Base-by-base conservation (phyloP, 30 jellyfish, hydroid and myxozoan genomes). In the Chironex yamaguchii region DNA sequence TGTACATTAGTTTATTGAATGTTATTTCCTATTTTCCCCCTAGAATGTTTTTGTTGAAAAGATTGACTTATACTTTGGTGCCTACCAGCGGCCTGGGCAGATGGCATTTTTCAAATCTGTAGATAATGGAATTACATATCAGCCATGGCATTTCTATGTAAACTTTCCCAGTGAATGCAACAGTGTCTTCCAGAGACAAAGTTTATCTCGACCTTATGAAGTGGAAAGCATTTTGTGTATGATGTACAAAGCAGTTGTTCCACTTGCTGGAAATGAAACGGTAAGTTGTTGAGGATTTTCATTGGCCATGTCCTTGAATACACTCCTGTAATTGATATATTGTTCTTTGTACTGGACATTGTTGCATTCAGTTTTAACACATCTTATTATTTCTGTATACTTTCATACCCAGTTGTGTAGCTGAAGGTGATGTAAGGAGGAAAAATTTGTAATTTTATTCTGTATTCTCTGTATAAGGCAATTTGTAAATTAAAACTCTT, bases 1-100 rank as follows among this genome's bases (percentile, higher is more conserved):
- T n/a, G n/a, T n/a, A n/a, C n/a, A n/a, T n/a, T n/a, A n/a, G n/a
- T n/a, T n/a, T n/a, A n/a, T n/a, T n/a, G n/a, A n/a, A n/a, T n/a
- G n/a, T n/a, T n/a, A n/a, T n/a, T n/a, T n/a, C n/a, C n/a, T n/a
- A 34, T 29, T 23, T 34, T 67, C 34, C 62, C 67, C 54, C 4
- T 33, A 84, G 96, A 75, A 49, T 71, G 49, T 77, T 9, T 82
- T 69, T 69, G 89, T 84, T 35, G 48, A 48, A 36, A 78, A 76
- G 29, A 66, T 83, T n/a, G 23, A 74, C 71, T 49, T 91, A 12
- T 23, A 24, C 6, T 91, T 83, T 70, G 96, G 92, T n/a, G 86
- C 92, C 0, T 91, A 75, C 33, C 96, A 77, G 62, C 49, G 97
- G 53, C 97, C 97, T 29, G 97, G 97, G 2, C 97, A 90, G 69